Evolutionary conservation across 2,113 vertebrate species (phyloP).

Genomic region (Thymallus thymallus): DNA sequence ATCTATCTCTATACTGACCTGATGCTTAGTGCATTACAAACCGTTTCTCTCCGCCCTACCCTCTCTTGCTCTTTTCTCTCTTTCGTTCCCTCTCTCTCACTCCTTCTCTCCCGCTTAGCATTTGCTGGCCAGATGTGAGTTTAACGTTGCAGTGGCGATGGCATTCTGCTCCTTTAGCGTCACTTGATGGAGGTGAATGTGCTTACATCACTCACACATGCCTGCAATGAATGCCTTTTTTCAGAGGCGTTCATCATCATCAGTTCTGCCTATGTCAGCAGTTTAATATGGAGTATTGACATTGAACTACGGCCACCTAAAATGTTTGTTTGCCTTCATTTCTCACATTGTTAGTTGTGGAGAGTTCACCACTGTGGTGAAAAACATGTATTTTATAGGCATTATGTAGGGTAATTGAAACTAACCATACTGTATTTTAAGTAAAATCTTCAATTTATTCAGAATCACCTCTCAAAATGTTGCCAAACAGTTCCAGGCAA

Average conservation of each 20-base stretch:
- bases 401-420: no score
- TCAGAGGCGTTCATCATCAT: neutral
- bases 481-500: no score
- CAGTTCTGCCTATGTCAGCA: neutral
- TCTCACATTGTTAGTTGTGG: no score
- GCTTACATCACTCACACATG: slow-evolving; percentile 16
- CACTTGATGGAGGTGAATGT: neutral
- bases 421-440: no score
- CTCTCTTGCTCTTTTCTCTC: neutral
- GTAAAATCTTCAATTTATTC: no score
- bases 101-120: neutral
- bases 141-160: slow-evolving; percentile 15
- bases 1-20: neutral
- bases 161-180: slow-evolving; percentile 4
- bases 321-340: no score
- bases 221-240: neutral
- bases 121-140: slow-evolving; percentile 31
- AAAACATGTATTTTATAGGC: no score
- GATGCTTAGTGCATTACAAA: neutral
- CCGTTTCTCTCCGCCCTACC: no score
- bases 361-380: no score
- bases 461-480: no score
- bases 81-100: neutral
- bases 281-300: no score
- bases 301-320: no score